phyloP scores from a whole-genome alignment of 2,113 vertebrate genomes.

The Macrotis lagotis region DNA sequence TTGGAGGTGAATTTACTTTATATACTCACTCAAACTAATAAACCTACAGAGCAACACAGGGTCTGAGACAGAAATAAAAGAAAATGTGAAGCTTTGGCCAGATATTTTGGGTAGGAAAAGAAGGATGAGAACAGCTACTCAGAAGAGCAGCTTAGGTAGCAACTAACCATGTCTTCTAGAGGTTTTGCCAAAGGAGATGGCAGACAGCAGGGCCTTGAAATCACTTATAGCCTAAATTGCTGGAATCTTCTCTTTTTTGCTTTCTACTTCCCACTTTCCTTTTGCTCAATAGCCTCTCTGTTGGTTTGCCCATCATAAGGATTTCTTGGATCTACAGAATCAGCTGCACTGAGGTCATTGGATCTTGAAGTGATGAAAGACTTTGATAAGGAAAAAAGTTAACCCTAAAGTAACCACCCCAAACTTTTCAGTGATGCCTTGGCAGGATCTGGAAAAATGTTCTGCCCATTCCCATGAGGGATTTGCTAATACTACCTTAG shows the following conservation, averaged over 20 bases:
- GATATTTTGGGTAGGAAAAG: conserved; percentile 15
- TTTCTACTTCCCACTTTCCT: background rate
- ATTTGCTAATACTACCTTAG: conserved; percentile 5
- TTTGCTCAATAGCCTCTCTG: conserved; percentile 41
- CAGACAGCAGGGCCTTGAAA: conserved; percentile 23
- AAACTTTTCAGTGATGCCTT: conserved; percentile 1
- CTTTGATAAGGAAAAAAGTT: background rate
- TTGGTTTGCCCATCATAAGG: conserved; percentile 22
- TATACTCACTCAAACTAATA: conserved; percentile 29
- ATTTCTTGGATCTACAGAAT: conserved; percentile 1
- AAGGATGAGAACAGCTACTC: conserved; percentile 12
- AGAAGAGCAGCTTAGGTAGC: conserved; percentile 45
- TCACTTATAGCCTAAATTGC: conserved; percentile 27
- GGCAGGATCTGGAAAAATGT: conserved; percentile 10
- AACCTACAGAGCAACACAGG: background rate
- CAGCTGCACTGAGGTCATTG: conserved; percentile 33
- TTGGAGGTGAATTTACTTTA: conserved; percentile 2
- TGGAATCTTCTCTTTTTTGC: background rate
- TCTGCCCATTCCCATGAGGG: conserved; percentile 24
- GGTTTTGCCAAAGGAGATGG: conserved; percentile 42
- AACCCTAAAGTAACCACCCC: background rate
- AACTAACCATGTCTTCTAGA: background rate
- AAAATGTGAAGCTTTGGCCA: background rate
- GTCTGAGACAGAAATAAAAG: background rate
- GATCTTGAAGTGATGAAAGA: background rate